phyloP scores from a whole-genome alignment of 2,113 vertebrate species.

The Zosterops japonicus region DNA sequence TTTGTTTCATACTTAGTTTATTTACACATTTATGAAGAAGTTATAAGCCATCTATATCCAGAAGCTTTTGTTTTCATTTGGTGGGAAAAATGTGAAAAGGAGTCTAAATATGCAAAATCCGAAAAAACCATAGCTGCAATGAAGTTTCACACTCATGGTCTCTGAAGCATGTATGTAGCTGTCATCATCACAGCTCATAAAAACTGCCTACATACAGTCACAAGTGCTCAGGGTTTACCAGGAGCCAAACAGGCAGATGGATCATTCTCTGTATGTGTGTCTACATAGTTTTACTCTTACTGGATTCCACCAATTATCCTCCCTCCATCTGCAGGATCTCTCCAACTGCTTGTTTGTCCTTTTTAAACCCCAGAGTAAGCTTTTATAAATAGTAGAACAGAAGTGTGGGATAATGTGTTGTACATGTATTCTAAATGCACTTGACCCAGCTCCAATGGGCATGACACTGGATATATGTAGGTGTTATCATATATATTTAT shows the following conservation, averaged over 20 bases:
- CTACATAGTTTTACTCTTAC: neutral
- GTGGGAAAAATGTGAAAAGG: neutral
- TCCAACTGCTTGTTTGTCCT: neutral
- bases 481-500: neutral
- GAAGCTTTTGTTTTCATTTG: neutral
- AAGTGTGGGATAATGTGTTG: neutral
- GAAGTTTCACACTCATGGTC: neutral
- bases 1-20: neutral
- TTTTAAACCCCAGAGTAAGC: neutral
- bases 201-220: neutral
- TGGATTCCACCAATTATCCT: neutral
- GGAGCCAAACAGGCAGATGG: conserved; percentile 23
- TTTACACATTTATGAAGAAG: neutral
- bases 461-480: neutral
- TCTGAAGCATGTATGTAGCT: neutral
- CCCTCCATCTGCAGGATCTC: neutral
- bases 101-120: neutral
- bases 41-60: neutral
- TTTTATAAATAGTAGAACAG: neutral
- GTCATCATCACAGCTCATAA: neutral
- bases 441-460: neutral
- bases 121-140: neutral
- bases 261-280: neutral
- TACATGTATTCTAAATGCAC: neutral
- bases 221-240: neutral